phyloP scores from a whole-genome alignment of 2,888 invertebrate genomes.

The Ophion obscuratus region DNA sequence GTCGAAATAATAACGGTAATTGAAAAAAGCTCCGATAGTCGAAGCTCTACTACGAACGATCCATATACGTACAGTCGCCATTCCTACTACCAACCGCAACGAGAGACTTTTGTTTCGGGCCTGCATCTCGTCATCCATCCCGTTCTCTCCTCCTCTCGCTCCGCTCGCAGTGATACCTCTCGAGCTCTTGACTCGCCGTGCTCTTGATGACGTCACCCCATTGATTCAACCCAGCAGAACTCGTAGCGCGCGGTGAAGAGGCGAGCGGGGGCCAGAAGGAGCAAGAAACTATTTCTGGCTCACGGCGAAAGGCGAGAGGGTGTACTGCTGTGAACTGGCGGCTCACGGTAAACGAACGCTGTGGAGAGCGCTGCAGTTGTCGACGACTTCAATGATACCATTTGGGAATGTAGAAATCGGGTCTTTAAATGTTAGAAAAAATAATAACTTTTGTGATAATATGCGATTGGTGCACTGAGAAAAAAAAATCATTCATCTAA shows the following conservation, averaged over 20 bases:
- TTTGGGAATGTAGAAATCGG: background rate
- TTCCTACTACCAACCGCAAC: constrained; percentile 1
- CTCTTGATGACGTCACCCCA: constrained; percentile 64
- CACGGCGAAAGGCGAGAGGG: constrained; percentile 40
- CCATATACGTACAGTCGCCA: constrained; percentile 23
- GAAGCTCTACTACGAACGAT: constrained; percentile 16
- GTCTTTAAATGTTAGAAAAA: background rate
- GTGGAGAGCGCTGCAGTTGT: background rate
- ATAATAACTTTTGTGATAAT: no score
- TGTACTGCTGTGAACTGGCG: constrained; percentile 3
- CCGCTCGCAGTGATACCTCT: constrained; percentile 19
- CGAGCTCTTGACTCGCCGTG: constrained; percentile 53
- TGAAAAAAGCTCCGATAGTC: no score
- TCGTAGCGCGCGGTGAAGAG: constrained; percentile 17
- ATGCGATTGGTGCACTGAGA: no score
- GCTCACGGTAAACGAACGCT: background rate
- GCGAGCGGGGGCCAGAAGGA: constrained; percentile 18
- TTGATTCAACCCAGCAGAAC: constrained; percentile 63
- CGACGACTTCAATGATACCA: background rate
- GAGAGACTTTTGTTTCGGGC: constrained; percentile 58
- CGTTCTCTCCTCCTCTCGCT: background rate
- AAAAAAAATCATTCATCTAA: no score
- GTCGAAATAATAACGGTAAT: no score
- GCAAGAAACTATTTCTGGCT: constrained; percentile 64
- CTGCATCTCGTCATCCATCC: constrained; percentile 23